phyloP scores from a whole-genome alignment of 2,888 invertebrate species.

The Ormyrus rosae region DNA sequence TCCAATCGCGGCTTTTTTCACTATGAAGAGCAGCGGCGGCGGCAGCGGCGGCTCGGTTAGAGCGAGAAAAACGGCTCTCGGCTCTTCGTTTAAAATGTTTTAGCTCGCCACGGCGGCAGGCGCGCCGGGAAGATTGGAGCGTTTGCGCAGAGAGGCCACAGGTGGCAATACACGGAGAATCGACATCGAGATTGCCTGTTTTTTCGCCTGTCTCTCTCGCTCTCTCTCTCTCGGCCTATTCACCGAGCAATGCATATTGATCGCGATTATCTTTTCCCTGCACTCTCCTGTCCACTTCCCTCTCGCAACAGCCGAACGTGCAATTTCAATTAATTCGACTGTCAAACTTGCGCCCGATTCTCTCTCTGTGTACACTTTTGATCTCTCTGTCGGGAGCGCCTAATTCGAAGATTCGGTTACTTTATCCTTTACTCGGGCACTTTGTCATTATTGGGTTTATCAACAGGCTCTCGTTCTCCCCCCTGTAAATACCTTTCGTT shows the following conservation, averaged over 20 bases:
- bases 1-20: not conserved
- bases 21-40: not conserved
- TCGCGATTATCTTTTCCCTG: constrained; percentile 32
- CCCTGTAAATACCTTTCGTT: no score
- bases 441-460: not conserved
- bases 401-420: not conserved
- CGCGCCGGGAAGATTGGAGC: constrained; percentile 29
- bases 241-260: constrained; percentile 5
- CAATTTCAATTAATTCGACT: constrained; percentile 42
- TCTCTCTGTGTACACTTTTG: not conserved
- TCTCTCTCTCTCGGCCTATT: not conserved
- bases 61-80: no score
- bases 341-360: constrained; percentile 17
- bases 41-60: no score
- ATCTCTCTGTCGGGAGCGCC: not conserved
- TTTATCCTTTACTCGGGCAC: not conserved
- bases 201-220: constrained; percentile 8
- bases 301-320: not conserved
- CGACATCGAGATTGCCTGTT: constrained; percentile 37
- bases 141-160: constrained; percentile 21
- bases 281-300: constrained; percentile 20
- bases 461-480: no score
- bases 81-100: not conserved
- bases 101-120: not conserved
- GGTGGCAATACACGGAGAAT: constrained; percentile 42